Percentiles rank a stretch among this genome's conserved stretches.
phyloP scores from a whole-genome alignment of 2,888 invertebrate genomes.

The Chesias legatella region DNA sequence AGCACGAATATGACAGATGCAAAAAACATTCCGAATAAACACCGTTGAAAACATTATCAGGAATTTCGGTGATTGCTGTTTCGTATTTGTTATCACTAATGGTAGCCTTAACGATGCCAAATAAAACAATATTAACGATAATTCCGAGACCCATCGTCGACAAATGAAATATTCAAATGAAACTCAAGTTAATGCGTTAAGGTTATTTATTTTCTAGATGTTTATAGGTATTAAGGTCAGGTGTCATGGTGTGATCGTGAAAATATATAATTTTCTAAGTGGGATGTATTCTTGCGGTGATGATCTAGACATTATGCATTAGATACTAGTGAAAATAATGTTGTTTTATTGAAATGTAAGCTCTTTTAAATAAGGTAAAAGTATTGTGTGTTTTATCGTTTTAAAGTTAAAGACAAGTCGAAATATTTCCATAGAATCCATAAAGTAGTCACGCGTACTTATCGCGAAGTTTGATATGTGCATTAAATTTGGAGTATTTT shows the following conservation, averaged over 20 bases:
- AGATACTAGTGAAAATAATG: constrained; percentile 1
- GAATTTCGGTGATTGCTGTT: constrained; percentile 25
- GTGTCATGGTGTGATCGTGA: constrained; percentile 49
- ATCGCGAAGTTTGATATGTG: no score
- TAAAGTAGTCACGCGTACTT: no score
- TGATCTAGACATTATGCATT: constrained; percentile 2
- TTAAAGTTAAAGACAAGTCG: no score
- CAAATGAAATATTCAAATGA: constrained; percentile 47
- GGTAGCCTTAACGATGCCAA: constrained; percentile 14
- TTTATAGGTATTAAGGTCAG: constrained; percentile 65
- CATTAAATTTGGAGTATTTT: no score
- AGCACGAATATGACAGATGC: constrained; percentile 77
- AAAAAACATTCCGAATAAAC: constrained; percentile 79
- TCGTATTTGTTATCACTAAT: constrained; percentile 15
- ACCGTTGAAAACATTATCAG: constrained; percentile 67
- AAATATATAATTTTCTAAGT: constrained; percentile 50
- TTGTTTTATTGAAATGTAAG: neutral
- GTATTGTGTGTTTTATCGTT: no score
- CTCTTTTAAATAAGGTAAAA: neutral
- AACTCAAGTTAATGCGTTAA: constrained; percentile 35
- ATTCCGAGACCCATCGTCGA: constrained; percentile 46
- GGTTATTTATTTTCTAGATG: constrained; percentile 64
- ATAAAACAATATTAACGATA: constrained; percentile 32
- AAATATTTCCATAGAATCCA: no score
- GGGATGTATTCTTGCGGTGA: constrained; percentile 19